A percentile compares a stretch with the other conserved stretches of the same genome.
These are phyloP conservation scores for Scaptodrosophila latifasciaeformis DNA, from an alignment of 2,888 invertebrate species.

Conservation along the genomic window DNA sequence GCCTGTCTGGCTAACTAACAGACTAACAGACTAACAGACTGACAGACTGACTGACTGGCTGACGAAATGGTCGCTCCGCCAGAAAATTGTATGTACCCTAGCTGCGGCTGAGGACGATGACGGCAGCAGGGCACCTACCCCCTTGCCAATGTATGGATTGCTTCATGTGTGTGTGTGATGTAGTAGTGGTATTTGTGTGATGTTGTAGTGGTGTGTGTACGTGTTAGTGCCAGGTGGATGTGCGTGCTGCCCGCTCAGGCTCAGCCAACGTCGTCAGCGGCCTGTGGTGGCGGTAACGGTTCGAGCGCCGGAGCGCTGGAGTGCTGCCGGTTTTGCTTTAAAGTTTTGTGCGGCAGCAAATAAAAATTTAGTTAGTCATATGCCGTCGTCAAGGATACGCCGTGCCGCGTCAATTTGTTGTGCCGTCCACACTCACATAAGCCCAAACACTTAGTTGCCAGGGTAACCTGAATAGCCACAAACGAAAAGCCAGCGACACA, in stretches of 20 bases:
- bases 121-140: constrained; percentile 32
- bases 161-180: constrained; percentile 21
- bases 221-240: constrained; percentile 26
- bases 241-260: constrained; percentile 12
- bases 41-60: too few relatives aligned
- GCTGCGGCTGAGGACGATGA: constrained; percentile 29
- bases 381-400: constrained; percentile 75
- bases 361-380: constrained; percentile 75
- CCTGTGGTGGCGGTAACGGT: background rate
- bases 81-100: too few relatives aligned
- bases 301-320: too few relatives aligned
- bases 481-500: background rate
- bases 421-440: constrained; percentile 24
- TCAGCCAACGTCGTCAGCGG: background rate
- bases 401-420: constrained; percentile 52
- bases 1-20: too few relatives aligned
- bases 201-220: constrained; percentile 30
- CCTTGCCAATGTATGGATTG: constrained; percentile 6
- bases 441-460: background rate
- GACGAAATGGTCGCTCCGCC: too few relatives aligned
- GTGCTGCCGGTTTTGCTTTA: constrained; percentile 49
- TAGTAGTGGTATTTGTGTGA: constrained; percentile 5
- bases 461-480: background rate
- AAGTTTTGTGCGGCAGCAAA: constrained; percentile 72
- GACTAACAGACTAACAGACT: too few relatives aligned